These are phyloP conservation scores for Ecdyonurus torrentis DNA, from an alignment of 2,888 invertebrate species.

Conservation along the genomic window DNA sequence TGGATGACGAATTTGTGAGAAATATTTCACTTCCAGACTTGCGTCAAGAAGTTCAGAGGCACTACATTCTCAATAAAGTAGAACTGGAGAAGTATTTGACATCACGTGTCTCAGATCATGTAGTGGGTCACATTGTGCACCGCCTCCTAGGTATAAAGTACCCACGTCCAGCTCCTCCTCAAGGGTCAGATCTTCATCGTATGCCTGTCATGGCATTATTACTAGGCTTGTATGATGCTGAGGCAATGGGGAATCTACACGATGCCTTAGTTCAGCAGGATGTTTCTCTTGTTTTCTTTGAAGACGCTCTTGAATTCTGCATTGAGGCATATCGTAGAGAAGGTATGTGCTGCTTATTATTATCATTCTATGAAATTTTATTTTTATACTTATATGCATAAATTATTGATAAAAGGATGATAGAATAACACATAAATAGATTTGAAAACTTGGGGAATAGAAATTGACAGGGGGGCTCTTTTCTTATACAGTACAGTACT, in stretches of 20 bases:
- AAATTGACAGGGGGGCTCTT: no score
- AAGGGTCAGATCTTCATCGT: not conserved
- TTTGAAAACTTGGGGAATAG: no score
- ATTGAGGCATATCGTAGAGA: not conserved
- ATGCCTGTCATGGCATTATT: not conserved
- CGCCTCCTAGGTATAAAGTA: not conserved
- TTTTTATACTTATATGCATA: no score
- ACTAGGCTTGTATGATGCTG: not conserved
- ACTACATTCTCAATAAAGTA: not conserved
- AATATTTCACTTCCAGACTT: not conserved
- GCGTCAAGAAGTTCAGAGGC: not conserved
- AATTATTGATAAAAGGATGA: no score
- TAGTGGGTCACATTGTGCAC: not conserved
- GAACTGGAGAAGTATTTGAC: not conserved
- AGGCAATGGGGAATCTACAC: not conserved
- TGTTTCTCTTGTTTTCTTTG: not conserved
- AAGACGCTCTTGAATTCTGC: not conserved
- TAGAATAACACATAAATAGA: no score
- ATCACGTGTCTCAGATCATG: not conserved
- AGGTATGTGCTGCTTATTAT: no score
- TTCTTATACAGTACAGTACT: no score
- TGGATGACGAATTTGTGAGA: not conserved
- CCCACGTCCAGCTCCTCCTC: not conserved
- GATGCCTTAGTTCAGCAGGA: not conserved
- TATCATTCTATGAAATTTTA: no score